Evolutionary conservation across 2,113 vertebrate species (phyloP).

Genomic region (Vombatus ursinus): DNA sequence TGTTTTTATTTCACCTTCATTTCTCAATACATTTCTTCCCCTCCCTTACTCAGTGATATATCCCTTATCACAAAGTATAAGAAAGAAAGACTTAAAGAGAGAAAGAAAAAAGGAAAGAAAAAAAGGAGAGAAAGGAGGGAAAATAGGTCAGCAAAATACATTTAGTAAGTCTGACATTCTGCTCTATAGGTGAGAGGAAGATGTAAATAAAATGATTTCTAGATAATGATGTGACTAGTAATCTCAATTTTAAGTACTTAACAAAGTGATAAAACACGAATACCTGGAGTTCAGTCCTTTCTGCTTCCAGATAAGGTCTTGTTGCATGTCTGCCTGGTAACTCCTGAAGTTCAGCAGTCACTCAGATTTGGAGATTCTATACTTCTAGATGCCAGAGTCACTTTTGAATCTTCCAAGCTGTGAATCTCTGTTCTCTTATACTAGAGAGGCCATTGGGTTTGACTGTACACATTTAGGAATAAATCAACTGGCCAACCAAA

Average conservation of each 20-base stretch:
- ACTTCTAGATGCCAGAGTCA: neutral
- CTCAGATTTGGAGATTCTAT: neutral
- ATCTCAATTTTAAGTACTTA: neutral
- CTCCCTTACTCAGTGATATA: neutral
- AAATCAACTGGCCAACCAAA: neutral
- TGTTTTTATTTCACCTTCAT: neutral
- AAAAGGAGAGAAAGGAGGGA: neutral
- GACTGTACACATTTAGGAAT: too few relatives aligned
- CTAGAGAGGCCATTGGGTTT: neutral
- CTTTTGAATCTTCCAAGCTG: neutral
- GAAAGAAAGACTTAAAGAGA: neutral
- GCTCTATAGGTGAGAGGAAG: neutral
- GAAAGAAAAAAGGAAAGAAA: neutral
- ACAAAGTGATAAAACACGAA: neutral
- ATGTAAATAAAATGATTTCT: neutral
- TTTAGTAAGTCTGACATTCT: neutral
- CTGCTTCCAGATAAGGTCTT: neutral
- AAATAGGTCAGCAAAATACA: neutral
- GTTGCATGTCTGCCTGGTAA: neutral
- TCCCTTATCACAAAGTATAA: neutral
- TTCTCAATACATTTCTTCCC: neutral
- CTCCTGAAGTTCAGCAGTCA: neutral
- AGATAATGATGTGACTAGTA: neutral
- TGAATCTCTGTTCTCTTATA: neutral
- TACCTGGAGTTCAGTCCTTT: neutral